A percentile compares a stretch with the other conserved stretches of the same genome.
These are phyloP conservation scores for Glandiceps talaboti DNA, from an alignment of 53 echinoderm and acorn worm species.

Conservation along the genomic window DNA sequence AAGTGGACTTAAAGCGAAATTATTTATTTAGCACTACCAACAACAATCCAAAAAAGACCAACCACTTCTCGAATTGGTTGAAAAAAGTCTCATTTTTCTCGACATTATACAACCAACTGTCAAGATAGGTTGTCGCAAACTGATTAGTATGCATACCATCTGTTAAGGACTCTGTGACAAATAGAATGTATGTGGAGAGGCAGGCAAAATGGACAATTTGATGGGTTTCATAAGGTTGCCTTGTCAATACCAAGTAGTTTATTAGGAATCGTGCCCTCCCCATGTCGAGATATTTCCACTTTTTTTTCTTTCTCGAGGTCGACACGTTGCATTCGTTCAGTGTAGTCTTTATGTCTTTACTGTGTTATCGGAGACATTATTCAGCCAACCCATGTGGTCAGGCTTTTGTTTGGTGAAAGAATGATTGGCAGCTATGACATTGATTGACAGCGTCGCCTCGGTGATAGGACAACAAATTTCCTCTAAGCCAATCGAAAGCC, in stretches of 20 bases:
- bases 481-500: conserved; percentile 99
- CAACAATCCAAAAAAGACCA: too few species aligned
- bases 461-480: conserved; percentile 96
- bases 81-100: not conserved
- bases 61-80: too few species aligned
- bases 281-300: not conserved
- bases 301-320: not conserved
- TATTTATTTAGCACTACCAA: too few species aligned
- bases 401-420: conserved; percentile 77
- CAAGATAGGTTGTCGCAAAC: not conserved
- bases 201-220: not conserved
- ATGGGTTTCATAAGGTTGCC: not conserved
- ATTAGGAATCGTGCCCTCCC: not conserved
- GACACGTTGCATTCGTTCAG: not conserved
- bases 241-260: not conserved
- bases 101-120: not conserved
- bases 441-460: conserved; percentile 98
- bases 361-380: conserved; percentile 40
- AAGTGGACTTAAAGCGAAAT: too few species aligned
- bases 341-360: conserved; percentile 3
- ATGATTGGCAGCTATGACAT: conserved; percentile 94
- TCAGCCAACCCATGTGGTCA: conserved; percentile 97
- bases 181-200: not conserved
- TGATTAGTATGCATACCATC: not conserved
- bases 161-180: not conserved